These are phyloP conservation scores for Varecia variegata DNA, from an alignment of 2,797 vertebrate species.

Conservation along the genomic window DNA sequence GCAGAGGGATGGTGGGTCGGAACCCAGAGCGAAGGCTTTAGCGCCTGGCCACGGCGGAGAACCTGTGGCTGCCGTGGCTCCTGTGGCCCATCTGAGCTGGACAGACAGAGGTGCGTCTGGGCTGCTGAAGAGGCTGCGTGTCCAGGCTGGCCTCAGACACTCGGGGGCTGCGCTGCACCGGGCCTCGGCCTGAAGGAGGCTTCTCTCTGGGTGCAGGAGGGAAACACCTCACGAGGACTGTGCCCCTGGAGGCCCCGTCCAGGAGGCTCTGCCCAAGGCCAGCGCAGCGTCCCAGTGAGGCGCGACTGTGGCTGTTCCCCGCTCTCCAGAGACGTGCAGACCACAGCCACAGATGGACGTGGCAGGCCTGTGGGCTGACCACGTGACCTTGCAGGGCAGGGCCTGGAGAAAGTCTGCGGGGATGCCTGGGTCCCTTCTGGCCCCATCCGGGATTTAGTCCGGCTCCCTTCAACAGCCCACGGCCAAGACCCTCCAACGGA, in stretches of 20 bases:
- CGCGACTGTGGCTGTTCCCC: neutral
- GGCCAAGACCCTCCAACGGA: too few species aligned
- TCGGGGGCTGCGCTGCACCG: neutral
- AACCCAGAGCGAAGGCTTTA: neutral
- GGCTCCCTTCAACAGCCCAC: neutral
- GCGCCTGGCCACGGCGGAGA: neutral
- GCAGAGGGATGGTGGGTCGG: neutral
- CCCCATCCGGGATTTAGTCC: neutral
- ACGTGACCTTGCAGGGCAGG: neutral
- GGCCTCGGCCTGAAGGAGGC: fast-evolving
- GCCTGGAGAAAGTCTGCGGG: neutral
- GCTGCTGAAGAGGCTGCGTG: fast-evolving
- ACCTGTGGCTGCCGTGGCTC: neutral
- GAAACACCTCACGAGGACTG: neutral
- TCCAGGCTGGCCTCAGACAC: neutral
- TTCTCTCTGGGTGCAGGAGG: neutral
- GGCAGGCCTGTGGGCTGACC: neutral
- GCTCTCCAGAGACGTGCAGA: neutral
- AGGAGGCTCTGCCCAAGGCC: neutral
- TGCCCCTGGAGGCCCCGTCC: fast-evolving
- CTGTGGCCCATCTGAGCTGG: neutral
- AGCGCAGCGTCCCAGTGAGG: too few species aligned
- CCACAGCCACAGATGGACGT: neutral
- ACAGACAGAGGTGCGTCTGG: neutral
- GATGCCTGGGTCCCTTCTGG: neutral